Conservation (phyloP, 92 coral and sea anemone species). For the Umimayanthus chanpuru region DNA sequence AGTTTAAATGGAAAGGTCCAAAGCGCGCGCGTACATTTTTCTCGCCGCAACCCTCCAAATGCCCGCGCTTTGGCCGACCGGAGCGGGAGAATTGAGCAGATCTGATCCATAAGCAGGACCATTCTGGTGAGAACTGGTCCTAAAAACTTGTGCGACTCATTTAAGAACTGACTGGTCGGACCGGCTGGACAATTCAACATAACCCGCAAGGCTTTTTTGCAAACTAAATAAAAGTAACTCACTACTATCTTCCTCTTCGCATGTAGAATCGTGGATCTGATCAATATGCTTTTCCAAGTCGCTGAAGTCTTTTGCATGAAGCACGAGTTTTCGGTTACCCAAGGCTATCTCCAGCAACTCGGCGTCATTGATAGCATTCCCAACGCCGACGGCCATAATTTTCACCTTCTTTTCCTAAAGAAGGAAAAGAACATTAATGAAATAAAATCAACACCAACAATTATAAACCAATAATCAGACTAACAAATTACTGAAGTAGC, state of each 20-base stretch:
- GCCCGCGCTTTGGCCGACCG: no score
- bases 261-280: conserved; percentile 33
- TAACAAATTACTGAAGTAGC: no score
- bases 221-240: neutral
- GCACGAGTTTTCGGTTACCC: conserved; percentile 30
- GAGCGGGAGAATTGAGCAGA: no score
- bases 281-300: conserved; percentile 35
- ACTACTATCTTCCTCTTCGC: conserved; percentile 22
- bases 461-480: no score
- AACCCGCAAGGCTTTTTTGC: neutral
- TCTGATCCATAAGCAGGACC: no score
- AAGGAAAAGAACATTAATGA: neutral
- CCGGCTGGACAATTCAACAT: no score
- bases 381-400: conserved; percentile 37
- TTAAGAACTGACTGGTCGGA: no score
- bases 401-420: conserved; percentile 25
- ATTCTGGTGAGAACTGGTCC: no score
- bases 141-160: no score
- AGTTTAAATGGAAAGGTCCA: no score
- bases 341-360: conserved; percentile 33
- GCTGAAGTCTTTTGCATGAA: conserved; percentile 44
- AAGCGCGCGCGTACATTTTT: no score
- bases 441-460: neutral
- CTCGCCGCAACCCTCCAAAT: no score
- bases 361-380: conserved; percentile 27